Base-by-base conservation (phyloP, 23 tunicate genomes). In the Halocynthia aurantium region DNA sequence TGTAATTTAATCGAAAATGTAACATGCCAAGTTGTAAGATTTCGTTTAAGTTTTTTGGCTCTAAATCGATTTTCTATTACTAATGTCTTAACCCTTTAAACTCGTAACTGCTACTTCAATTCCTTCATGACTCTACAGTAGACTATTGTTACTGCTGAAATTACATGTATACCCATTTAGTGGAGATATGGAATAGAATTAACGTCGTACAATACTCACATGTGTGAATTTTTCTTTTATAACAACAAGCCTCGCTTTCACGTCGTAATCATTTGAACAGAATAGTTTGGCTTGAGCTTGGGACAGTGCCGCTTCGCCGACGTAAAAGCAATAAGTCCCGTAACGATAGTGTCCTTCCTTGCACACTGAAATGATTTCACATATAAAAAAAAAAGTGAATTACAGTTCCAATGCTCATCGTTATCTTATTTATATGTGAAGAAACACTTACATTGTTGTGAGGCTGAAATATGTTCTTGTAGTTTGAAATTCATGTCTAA, bases 311-410 rank as follows among this genome's bases (percentile, higher is more conserved):
- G 86, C 90, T 52, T 90, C 97, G 7, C 18, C 87, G 17, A 90
- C 57, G 13, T 68, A 81, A 84, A 81, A 90, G 58, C 97, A 90
- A 67, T 81, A 62, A 44, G 77, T 69, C 0, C 90, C 97, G 73
- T 85, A 82, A 19, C 90, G 82, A 83, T 82, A 90, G 52, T 90
- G 97, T 31, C 81, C 73, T 40, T 66, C 62, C 8, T 65, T 61
- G 69, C 95, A 88, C 62, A 51, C 78, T 74, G 5, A 52, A 74
- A 54, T n/a, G 4, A 12, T 50, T 49, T 50, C 17, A 12, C 17
- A 51, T 12, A 57, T 11, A 13, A 72, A 40, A 18, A 53, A 44
- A 80, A 50, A 70, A 0, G 55, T 5, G 1, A 31, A 11, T 72
- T 67, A 18, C 11, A 12, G 18, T 17, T 19, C 2, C 13, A 68